phyloP scores from a whole-genome alignment of 2,888 invertebrate genomes.

The Spisula subtruncata region DNA sequence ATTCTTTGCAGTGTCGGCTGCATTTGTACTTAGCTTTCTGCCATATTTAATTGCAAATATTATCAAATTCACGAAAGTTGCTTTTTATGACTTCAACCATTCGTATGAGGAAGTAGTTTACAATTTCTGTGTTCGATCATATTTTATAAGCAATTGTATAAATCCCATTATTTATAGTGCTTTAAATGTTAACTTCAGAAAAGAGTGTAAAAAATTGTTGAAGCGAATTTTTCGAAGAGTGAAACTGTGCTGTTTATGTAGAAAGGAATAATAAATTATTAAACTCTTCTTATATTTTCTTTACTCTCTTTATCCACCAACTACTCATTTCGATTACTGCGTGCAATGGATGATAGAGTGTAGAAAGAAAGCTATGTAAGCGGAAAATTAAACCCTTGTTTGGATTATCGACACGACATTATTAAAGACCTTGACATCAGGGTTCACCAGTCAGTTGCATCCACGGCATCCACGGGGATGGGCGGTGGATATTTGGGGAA shows the following conservation, averaged over 20 bases:
- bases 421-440: no score
- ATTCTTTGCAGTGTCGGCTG: conserved; percentile 79
- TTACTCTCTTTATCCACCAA: no score
- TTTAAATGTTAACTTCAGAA: conserved; percentile 75
- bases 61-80: conserved; percentile 76
- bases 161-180: conserved; percentile 82
- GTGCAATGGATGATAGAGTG: no score
- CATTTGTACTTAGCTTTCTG: conserved; percentile 78
- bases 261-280: conserved; percentile 35
- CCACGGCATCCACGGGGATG: no score
- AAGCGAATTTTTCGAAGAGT: conserved; percentile 55
- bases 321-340: no score
- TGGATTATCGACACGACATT: no score
- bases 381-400: no score
- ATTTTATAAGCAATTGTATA: conserved; percentile 80
- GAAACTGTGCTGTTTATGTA: conserved; percentile 51
- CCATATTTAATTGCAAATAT: conserved; percentile 79
- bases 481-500: no score
- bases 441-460: no score
- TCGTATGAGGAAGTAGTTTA: conserved; percentile 74
- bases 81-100: conserved; percentile 71
- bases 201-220: conserved; percentile 72
- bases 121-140: conserved; percentile 80
- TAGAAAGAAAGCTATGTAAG: no score
- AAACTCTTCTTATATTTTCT: neutral